These are phyloP conservation scores for Rattus norvegicus DNA, from an alignment of 2,113 vertebrate genomes.

Conservation along the genomic window DNA sequence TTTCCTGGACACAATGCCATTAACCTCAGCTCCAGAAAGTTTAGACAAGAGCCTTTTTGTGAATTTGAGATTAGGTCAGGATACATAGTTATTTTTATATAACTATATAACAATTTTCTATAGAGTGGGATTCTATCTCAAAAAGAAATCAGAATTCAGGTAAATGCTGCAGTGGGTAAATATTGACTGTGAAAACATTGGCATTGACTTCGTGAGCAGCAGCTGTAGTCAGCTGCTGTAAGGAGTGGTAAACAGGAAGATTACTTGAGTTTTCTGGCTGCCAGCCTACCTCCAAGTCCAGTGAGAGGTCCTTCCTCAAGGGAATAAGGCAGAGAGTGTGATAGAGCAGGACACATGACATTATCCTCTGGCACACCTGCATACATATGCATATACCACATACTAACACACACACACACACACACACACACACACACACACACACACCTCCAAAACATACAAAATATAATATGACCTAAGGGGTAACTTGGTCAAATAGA, in stretches of 20 bases:
- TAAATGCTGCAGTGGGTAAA: neutral
- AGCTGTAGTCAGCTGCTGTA: neutral
- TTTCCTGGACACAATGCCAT: neutral
- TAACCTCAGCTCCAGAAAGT: neutral
- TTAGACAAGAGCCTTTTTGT: neutral
- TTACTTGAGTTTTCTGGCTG: neutral
- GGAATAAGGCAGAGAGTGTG: neutral
- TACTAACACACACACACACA: neutral
- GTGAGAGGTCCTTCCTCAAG: neutral
- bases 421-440: neutral
- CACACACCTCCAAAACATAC: neutral
- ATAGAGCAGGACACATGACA: neutral
- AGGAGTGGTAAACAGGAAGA: neutral
- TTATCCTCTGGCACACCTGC: neutral
- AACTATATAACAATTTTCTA: neutral
- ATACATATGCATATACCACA: neutral
- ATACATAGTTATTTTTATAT: neutral
- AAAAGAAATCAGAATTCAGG: neutral
- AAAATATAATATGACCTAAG: neutral
- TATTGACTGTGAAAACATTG: neutral
- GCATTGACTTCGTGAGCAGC: neutral
- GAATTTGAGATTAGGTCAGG: neutral
- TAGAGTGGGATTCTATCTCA: neutral
- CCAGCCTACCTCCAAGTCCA: neutral
- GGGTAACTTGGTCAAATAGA: neutral